A percentile compares a stretch with the other conserved stretches of the same genome.
Evolutionary conservation across 2,113 vertebrate genomes (phyloP).

Genomic region (Tragelaphus imberbis): DNA sequence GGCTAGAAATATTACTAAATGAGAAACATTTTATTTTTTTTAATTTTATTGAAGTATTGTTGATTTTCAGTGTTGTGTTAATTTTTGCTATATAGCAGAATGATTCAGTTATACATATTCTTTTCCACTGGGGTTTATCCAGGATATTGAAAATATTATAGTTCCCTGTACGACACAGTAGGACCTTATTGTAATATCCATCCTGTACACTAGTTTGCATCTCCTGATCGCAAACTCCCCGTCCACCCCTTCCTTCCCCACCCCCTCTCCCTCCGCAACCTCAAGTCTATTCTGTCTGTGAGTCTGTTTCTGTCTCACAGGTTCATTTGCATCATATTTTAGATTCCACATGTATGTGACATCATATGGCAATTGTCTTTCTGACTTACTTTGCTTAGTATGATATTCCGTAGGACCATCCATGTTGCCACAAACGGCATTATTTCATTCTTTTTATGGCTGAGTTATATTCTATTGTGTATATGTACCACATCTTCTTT

Average conservation of each 20-base stretch:
- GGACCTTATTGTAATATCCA: not conserved
- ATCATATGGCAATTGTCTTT: not conserved
- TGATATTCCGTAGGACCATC: not conserved
- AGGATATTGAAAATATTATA: not conserved
- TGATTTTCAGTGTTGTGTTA: not conserved
- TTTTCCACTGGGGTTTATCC: not conserved
- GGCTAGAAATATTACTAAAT: not conserved
- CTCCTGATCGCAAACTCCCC: not conserved
- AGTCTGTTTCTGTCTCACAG: not conserved
- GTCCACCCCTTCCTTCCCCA: not conserved
- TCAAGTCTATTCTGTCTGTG: not conserved
- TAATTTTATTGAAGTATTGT: not conserved
- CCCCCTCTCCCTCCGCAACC: not conserved
- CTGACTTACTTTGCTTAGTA: not conserved
- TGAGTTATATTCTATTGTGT: not conserved
- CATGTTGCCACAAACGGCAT: not conserved
- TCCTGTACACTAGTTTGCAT: not conserved
- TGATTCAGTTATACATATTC: not conserved
- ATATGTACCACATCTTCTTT: not conserved
- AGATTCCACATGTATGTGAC: not conserved
- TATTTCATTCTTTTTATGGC: not conserved
- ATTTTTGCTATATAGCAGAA: not conserved
- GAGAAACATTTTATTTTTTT: not conserved
- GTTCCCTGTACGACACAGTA: not conserved
- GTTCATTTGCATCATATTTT: not conserved